Evolutionary conservation across 2,113 vertebrate species (phyloP).

Genomic region (Phyllopteryx taeniolatus): DNA sequence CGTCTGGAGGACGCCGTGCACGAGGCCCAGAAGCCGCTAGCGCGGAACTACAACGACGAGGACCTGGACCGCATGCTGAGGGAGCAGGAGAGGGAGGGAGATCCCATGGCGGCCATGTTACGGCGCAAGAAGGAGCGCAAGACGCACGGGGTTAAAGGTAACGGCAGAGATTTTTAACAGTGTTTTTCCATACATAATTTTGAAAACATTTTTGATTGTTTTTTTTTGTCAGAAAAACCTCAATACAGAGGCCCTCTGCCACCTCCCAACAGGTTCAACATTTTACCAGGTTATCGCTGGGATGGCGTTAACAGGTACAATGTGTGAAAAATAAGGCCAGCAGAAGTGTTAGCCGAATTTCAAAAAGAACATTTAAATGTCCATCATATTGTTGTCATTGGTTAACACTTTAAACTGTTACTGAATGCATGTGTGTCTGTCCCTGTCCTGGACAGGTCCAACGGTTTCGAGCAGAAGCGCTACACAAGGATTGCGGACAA

Average conservation of each 20-base stretch:
- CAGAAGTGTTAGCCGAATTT: no score
- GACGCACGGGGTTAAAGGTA: slow-evolving; percentile 73
- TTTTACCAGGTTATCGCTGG: slow-evolving; percentile 93
- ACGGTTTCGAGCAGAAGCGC: slow-evolving; percentile 91
- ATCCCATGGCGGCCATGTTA: slow-evolving; percentile 92
- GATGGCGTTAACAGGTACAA: slow-evolving; percentile 91
- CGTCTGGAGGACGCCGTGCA: slow-evolving; percentile 83
- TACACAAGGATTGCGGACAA: slow-evolving; percentile 84
- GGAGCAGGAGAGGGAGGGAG: slow-evolving; percentile 90
- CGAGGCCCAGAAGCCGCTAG: slow-evolving; percentile 91
- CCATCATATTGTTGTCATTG: no score
- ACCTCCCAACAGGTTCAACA: slow-evolving; percentile 90
- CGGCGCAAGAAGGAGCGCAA: slow-evolving; percentile 84
- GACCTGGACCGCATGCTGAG: slow-evolving; percentile 91
- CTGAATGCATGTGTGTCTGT: no score
- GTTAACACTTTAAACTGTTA: no score
- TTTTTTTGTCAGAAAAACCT: slow-evolving; percentile 76
- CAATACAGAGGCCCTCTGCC: slow-evolving; percentile 86
- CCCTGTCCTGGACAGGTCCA: slow-evolving; percentile 76
- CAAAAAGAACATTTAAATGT: no score
- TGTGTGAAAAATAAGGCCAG: neutral
- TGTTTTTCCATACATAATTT: neutral
- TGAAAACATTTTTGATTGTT: neutral
- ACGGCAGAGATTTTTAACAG: neutral
- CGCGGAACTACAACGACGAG: slow-evolving; percentile 86